Percentiles rank a stretch among this genome's conserved stretches.
Evolutionary conservation across 2,888 invertebrate genomes (phyloP).

Genomic region (Eupeodes latifasciatus): DNA sequence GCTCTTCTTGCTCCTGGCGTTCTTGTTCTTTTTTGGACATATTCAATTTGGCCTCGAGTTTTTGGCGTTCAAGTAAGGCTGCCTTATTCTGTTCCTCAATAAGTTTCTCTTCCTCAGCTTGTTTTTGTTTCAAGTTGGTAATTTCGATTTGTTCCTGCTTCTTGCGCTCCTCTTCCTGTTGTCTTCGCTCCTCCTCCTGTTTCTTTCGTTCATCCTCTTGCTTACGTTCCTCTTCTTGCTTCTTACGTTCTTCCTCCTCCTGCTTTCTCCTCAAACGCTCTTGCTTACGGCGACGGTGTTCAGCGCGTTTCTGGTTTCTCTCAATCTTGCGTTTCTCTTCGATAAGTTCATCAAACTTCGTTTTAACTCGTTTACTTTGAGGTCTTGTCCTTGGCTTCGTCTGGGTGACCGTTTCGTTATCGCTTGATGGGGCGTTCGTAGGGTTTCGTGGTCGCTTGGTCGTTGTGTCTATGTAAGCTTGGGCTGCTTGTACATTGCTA

Average conservation of each 20-base stretch:
- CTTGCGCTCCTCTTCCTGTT: slow-evolving; percentile 67
- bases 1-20: slow-evolving; percentile 76
- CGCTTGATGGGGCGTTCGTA: slow-evolving; percentile 52
- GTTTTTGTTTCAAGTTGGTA: slow-evolving; percentile 77
- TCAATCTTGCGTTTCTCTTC: slow-evolving; percentile 62
- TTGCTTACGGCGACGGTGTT: slow-evolving; percentile 56
- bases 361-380: slow-evolving; percentile 42
- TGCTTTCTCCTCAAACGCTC: slow-evolving; percentile 66
- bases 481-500: slow-evolving; percentile 78
- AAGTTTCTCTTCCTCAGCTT: slow-evolving; percentile 77
- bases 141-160: slow-evolving; percentile 77
- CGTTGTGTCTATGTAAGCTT: slow-evolving; percentile 65
- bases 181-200: slow-evolving; percentile 70
- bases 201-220: slow-evolving; percentile 47
- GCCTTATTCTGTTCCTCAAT: slow-evolving; percentile 50
- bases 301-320: slow-evolving; percentile 73
- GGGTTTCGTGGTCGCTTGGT: slow-evolving; percentile 61
- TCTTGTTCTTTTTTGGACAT: slow-evolving; percentile 72
- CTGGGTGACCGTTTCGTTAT: slow-evolving; percentile 69
- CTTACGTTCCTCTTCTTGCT: slow-evolving; percentile 38
- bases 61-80: slow-evolving; percentile 41
- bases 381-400: slow-evolving; percentile 23
- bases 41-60: slow-evolving; percentile 35
- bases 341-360: slow-evolving; percentile 53
- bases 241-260: slow-evolving; percentile 76